These are phyloP conservation scores for Notothenia rossii DNA, from an alignment of 2,113 vertebrate species.

Conservation along the genomic window DNA sequence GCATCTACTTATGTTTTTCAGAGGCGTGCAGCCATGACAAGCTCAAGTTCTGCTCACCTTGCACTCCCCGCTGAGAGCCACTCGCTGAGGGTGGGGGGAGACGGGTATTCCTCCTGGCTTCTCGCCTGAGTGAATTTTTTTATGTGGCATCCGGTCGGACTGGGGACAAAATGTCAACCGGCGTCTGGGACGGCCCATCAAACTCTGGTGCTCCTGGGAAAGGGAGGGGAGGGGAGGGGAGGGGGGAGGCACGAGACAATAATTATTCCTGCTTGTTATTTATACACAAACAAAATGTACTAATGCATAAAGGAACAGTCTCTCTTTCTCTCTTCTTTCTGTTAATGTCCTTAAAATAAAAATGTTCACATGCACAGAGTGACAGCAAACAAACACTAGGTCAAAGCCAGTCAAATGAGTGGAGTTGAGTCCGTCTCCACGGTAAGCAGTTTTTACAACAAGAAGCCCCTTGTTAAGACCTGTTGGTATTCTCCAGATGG, in stretches of 20 bases:
- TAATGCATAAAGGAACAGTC: constrained; percentile 9
- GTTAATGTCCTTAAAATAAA: constrained; percentile 16
- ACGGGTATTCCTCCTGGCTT: constrained; percentile 89
- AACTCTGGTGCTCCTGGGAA: constrained; percentile 80
- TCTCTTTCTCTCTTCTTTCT: constrained; percentile 8
- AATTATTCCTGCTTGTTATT: constrained; percentile 71
- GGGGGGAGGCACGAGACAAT: constrained; percentile 52
- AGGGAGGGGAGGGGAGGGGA: constrained; percentile 55
- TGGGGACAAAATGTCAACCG: constrained; percentile 93
- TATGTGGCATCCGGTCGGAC: constrained; percentile 92
- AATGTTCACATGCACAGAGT: not conserved
- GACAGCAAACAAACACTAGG: constrained; percentile 59
- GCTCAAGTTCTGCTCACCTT: constrained; percentile 98
- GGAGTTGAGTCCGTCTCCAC: constrained; percentile 61
- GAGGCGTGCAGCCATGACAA: constrained; percentile 99
- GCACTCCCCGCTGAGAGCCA: constrained; percentile 90
- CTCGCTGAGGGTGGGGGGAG: constrained; percentile 84
- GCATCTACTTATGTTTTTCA: constrained; percentile 99
- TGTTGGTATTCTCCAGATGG: constrained; percentile 82
- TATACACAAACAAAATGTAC: constrained; percentile 42
- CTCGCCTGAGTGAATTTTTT: constrained; percentile 91
- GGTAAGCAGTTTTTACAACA: constrained; percentile 66
- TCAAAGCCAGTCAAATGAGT: constrained; percentile 81
- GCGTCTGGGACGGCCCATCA: constrained; percentile 89
- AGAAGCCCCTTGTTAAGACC: constrained; percentile 78